Percentiles rank a stretch among this genome's conserved stretches.
Conservation (phyloP, 2,888 invertebrate genomes). For the Omphaloscelis lunosa region DNA sequence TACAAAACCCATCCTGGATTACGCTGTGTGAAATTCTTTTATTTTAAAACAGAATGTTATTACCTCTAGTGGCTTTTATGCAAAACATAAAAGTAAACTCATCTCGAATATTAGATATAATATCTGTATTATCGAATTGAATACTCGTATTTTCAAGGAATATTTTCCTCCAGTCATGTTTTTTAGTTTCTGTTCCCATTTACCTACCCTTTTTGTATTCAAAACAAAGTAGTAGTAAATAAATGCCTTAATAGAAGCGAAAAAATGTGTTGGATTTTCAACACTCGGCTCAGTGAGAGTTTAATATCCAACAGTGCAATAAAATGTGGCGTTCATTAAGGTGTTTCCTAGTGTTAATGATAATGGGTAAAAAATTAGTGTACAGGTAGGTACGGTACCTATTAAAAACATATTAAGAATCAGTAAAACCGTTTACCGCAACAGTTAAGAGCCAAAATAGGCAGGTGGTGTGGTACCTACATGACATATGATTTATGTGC, state of each 20-base stretch:
- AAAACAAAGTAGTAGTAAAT: neutral
- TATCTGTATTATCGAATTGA: neutral
- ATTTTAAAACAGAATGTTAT: neutral
- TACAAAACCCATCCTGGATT: conserved; percentile 25
- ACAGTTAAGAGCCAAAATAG: conserved; percentile 30
- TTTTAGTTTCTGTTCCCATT: neutral
- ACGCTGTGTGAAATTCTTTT: neutral
- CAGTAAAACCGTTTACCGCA: neutral
- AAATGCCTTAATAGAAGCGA: neutral
- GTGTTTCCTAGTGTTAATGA: neutral
- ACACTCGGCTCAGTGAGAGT: no score
- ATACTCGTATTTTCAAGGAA: neutral
- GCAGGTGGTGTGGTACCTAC: conserved; percentile 20
- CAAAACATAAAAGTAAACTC: neutral
- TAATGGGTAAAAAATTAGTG: neutral
- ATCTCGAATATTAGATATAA: neutral
- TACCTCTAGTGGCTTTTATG: neutral
- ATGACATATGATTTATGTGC: conserved; percentile 65
- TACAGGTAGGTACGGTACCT: neutral
- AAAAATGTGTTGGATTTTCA: neutral
- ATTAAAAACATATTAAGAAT: neutral
- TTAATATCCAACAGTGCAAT: neutral
- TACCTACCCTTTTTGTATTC: neutral
- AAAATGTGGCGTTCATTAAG: no score
- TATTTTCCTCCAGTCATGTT: neutral